phyloP scores from a whole-genome alignment of 1,140 invertebrate genomes.

The Drosophila sproati region DNA sequence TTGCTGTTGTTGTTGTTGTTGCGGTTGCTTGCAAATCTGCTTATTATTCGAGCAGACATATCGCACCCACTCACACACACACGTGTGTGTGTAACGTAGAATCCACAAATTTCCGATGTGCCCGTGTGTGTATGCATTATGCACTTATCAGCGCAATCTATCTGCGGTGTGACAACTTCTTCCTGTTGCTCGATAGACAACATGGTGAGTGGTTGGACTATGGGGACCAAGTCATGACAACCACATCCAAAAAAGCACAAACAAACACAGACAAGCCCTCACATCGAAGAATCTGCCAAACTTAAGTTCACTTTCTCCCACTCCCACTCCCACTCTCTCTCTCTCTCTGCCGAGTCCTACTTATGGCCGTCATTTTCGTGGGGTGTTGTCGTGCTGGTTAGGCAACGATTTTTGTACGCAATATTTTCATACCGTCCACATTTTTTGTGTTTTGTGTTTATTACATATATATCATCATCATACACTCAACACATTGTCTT shows the following conservation, averaged over 20 bases:
- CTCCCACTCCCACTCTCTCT: slow-evolving; percentile 5
- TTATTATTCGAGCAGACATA: slow-evolving; percentile 51
- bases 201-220: background rate
- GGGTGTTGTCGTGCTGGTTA: slow-evolving; percentile 46
- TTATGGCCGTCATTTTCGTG: slow-evolving; percentile 54
- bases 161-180: slow-evolving; percentile 65
- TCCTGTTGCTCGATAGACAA: slow-evolving; percentile 50
- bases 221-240: background rate
- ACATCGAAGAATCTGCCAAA: slow-evolving; percentile 25
- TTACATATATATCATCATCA: slow-evolving; percentile 68
- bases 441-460: slow-evolving; percentile 31
- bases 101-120: slow-evolving; percentile 65
- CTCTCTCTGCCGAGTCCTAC: slow-evolving; percentile 14
- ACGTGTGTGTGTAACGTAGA: background rate
- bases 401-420: slow-evolving; percentile 62
- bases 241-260: slow-evolving; percentile 11
- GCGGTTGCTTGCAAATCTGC: slow-evolving; percentile 53
- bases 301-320: slow-evolving; percentile 11
- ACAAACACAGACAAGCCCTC: background rate
- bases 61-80: slow-evolving; percentile 13
- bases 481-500: slow-evolving; percentile 71
- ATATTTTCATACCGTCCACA: slow-evolving; percentile 15
- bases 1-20: slow-evolving; percentile 43
- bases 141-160: slow-evolving; percentile 76
- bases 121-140: slow-evolving; percentile 49